Evolutionary conservation across 1,140 invertebrate species (phyloP).

Genomic region (Drosophila tsacasi): DNA sequence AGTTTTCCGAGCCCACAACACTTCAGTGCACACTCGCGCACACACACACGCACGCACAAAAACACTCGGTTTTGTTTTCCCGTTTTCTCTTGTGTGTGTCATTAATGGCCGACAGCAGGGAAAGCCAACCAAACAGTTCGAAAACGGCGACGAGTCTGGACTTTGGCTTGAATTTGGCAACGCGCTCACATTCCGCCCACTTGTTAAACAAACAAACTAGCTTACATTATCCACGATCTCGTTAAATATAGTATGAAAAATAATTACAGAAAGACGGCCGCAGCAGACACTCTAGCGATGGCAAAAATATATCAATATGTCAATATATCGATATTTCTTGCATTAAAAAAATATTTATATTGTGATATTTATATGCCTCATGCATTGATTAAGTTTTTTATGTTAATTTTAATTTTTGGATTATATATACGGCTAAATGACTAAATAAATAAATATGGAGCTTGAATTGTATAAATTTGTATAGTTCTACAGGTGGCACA

Average conservation of each 20-base stretch:
- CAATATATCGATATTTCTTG: slow-evolving; percentile 10
- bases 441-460: too few relatives aligned
- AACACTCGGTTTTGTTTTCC: slow-evolving; percentile 38
- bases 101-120: slow-evolving; percentile 44
- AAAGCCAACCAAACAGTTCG: slow-evolving; percentile 9
- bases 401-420: too few relatives aligned
- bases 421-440: too few relatives aligned
- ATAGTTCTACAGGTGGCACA: too few relatives aligned
- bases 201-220: slow-evolving; percentile 4
- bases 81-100: slow-evolving; percentile 43
- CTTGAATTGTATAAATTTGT: too few relatives aligned
- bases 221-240: slow-evolving; percentile 32
- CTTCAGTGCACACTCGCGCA: slow-evolving; percentile 55
- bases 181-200: slow-evolving; percentile 6
- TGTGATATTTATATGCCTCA: not conserved
- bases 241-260: slow-evolving; percentile 33
- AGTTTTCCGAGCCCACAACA: slow-evolving; percentile 56
- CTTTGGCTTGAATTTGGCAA: not conserved
- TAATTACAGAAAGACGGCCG: slow-evolving; percentile 43
- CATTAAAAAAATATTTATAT: not conserved
- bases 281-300: slow-evolving; percentile 32
- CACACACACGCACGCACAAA: slow-evolving; percentile 22
- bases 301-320: slow-evolving; percentile 20
- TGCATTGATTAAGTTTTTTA: too few relatives aligned
- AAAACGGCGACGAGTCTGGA: not conserved